Percentiles rank a stretch among this genome's conserved stretches.
These are phyloP conservation scores for Electrophaes corylata DNA, from an alignment of 2,888 invertebrate species.

Conservation along the genomic window DNA sequence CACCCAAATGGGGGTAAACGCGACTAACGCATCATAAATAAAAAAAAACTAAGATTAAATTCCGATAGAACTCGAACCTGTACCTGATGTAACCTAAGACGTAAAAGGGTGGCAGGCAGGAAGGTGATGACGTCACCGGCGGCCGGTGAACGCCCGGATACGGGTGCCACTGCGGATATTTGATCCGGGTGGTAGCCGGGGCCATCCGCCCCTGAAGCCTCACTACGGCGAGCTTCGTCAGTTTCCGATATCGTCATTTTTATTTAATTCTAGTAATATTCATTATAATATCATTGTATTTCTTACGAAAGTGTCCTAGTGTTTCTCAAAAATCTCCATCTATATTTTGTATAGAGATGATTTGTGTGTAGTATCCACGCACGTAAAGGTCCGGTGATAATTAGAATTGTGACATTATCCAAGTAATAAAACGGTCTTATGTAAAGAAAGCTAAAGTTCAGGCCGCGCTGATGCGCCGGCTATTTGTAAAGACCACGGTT, in stretches of 20 bases:
- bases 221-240: slow-evolving; percentile 1
- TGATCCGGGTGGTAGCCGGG: slow-evolving; percentile 6
- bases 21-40: too few species aligned
- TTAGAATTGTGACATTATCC: background rate
- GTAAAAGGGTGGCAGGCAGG: background rate
- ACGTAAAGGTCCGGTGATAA: background rate
- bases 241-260: background rate
- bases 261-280: background rate
- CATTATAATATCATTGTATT: too few species aligned
- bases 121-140: slow-evolving; percentile 7
- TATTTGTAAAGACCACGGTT: slow-evolving; percentile 14
- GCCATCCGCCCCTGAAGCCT: slow-evolving; percentile 18
- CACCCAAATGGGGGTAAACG: too few species aligned
- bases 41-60: too few species aligned
- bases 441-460: slow-evolving; percentile 16
- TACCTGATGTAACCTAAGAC: too few species aligned
- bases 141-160: slow-evolving; percentile 19
- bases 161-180: slow-evolving; percentile 22
- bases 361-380: background rate
- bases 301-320: too few species aligned
- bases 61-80: too few species aligned
- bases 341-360: too few species aligned
- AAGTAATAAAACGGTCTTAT: slow-evolving; percentile 9
- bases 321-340: too few species aligned
- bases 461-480: too few species aligned